Evolutionary conservation across 2,113 vertebrate genomes (phyloP).

Genomic region (Orcinus orca): DNA sequence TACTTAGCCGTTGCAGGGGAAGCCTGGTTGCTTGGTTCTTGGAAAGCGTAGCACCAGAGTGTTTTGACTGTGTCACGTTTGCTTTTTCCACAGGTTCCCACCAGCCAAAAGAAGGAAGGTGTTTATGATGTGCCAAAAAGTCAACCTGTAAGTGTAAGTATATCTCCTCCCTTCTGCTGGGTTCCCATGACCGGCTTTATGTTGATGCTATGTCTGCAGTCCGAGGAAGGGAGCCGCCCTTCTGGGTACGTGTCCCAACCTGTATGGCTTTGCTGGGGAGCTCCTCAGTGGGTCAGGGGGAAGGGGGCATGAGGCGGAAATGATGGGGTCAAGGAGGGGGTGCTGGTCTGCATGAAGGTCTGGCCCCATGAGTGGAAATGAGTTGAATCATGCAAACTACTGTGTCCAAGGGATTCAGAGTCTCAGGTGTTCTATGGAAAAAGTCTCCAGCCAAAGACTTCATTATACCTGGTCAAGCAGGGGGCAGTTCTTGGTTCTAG

Average conservation of each 20-base stretch:
- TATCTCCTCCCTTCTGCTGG: background rate
- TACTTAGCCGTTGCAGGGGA: background rate
- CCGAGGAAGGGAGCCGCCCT: background rate
- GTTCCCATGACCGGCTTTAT: accelerated
- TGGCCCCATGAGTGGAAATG: background rate
- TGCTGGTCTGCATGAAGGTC: background rate
- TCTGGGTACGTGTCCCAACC: background rate
- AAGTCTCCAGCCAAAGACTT: background rate
- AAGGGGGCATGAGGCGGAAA: background rate
- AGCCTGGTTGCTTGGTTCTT: background rate
- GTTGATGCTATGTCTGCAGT: accelerated
- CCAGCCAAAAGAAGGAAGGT: conserved; percentile 99
- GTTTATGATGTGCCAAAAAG: conserved; percentile 99
- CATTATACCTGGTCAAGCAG: background rate
- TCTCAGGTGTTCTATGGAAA: background rate
- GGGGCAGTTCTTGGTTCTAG: background rate
- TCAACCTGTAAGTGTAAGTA: conserved; percentile 98
- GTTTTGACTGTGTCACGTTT: conserved; percentile 19
- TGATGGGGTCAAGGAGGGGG: background rate
- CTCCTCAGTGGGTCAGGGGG: background rate
- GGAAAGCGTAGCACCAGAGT: background rate
- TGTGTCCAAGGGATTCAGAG: background rate
- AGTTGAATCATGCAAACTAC: background rate
- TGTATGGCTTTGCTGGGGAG: background rate
- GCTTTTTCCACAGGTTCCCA: conserved; percentile 90